A percentile compares a stretch with the other conserved stretches of the same genome.
These are phyloP conservation scores for Drosophila mojavensis DNA, from an alignment of 1,140 invertebrate species.

Conservation along the genomic window DNA sequence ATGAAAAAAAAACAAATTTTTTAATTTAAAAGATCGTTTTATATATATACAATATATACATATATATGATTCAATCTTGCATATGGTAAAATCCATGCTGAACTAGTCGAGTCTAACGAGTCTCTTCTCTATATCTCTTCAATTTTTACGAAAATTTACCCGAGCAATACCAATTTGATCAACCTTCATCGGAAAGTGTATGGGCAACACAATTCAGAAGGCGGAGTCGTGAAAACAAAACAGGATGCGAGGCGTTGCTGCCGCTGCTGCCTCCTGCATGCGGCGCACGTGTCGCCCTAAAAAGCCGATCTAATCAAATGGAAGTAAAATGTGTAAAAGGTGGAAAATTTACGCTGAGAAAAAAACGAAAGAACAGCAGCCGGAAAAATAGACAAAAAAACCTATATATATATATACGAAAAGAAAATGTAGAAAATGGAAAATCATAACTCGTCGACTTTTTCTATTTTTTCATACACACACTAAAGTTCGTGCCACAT, in stretches of 20 bases:
- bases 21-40: no score
- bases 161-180: background rate
- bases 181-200: constrained; percentile 7
- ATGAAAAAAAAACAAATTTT: no score
- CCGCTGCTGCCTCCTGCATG: constrained; percentile 21
- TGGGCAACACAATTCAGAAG: constrained; percentile 1
- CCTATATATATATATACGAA: constrained; percentile 1
- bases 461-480: constrained; percentile 24
- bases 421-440: constrained; percentile 55
- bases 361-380: constrained; percentile 45
- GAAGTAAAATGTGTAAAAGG: constrained; percentile 82
- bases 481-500: constrained; percentile 48
- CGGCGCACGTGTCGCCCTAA: constrained; percentile 67
- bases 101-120: no score
- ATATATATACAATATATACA: no score
- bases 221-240: constrained; percentile 63
- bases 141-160: no score
- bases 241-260: constrained; percentile 65
- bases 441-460: constrained; percentile 72
- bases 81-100: no score
- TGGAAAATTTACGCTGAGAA: constrained; percentile 72
- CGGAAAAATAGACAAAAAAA: constrained; percentile 40
- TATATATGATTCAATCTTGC: no score
- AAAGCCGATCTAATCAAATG: constrained; percentile 81
- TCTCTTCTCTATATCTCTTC: no score